These are phyloP conservation scores for Hybognathus amarus DNA, from an alignment of 2,797 vertebrate species.

Conservation along the genomic window DNA sequence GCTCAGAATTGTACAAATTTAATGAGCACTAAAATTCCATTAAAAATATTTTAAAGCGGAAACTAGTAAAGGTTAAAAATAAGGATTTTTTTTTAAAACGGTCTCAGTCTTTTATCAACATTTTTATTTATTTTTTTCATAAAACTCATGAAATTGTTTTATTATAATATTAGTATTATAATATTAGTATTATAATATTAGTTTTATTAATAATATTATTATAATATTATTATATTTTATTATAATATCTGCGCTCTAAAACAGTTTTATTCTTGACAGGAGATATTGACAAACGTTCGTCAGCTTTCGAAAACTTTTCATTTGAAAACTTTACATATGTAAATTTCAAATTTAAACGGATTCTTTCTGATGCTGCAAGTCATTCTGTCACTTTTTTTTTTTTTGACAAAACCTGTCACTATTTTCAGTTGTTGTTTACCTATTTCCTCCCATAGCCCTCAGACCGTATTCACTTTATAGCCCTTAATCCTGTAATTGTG, in stretches of 20 bases:
- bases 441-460: neutral
- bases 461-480: too few species aligned
- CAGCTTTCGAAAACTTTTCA: too few species aligned
- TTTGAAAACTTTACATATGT: too few species aligned
- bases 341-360: too few species aligned
- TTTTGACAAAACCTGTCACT: neutral
- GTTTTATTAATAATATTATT: neutral
- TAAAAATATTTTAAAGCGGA: neutral
- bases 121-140: neutral
- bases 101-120: neutral
- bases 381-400: neutral
- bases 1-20: neutral
- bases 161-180: neutral
- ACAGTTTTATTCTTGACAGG: too few species aligned
- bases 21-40: neutral
- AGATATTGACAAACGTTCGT: too few species aligned
- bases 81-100: neutral
- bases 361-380: neutral
- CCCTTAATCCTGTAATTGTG: too few species aligned
- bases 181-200: neutral
- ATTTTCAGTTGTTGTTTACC: neutral
- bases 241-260: too few species aligned
- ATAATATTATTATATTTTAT: too few species aligned
- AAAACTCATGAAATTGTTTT: too few species aligned
- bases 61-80: neutral